Percentiles rank a stretch among this genome's conserved stretches.
Conservation (phyloP, 1,140 invertebrate species). For the Trachymyrmex septentrionalis region DNA sequence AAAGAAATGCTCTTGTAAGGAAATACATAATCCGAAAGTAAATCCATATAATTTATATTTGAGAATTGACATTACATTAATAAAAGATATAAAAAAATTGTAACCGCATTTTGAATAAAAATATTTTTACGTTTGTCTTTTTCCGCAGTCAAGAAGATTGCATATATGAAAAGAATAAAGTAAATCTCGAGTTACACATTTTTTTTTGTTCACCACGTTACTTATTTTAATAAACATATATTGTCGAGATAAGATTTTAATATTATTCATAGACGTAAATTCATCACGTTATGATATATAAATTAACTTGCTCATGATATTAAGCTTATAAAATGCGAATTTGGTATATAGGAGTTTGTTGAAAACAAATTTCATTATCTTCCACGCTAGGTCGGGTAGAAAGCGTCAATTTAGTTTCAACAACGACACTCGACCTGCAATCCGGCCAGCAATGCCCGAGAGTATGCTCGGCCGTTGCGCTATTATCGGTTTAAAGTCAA, state of each 20-base stretch:
- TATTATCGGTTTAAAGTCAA: slow-evolving; percentile 71
- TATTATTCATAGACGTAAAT: neutral
- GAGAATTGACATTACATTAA: too few species aligned
- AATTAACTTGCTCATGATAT: neutral
- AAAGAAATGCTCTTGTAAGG: slow-evolving; percentile 19
- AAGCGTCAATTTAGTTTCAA: slow-evolving; percentile 32
- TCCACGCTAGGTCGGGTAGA: neutral
- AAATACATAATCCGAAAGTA: neutral
- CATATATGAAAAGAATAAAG: neutral
- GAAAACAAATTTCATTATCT: slow-evolving; percentile 33
- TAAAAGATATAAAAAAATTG: neutral
- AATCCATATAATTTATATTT: neutral
- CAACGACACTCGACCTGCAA: slow-evolving; percentile 51
- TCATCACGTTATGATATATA: neutral
- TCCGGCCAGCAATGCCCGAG: slow-evolving; percentile 19
- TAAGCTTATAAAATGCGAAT: neutral
- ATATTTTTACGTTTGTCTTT: neutral
- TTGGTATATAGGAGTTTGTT: neutral
- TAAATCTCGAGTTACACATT: neutral
- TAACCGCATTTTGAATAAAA: neutral
- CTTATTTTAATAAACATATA: neutral
- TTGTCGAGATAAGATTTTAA: neutral
- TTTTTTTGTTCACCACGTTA: neutral
- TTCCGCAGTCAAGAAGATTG: neutral
- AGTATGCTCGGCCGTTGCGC: slow-evolving; percentile 11